Evolutionary conservation across 1,140 invertebrate species (phyloP).

Genomic region (Coelopa frigida): DNA sequence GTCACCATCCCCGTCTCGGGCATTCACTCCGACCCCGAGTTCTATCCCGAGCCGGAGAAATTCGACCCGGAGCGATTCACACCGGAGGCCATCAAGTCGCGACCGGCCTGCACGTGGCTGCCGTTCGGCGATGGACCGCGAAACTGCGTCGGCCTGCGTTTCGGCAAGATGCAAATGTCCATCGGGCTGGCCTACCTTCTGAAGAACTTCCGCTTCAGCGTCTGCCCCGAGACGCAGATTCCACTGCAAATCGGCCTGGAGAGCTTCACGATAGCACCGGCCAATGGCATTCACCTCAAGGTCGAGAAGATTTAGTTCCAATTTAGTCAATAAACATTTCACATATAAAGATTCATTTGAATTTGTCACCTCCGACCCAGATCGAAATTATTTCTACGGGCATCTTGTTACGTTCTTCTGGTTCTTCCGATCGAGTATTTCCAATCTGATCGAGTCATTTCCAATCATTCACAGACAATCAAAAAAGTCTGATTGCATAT

Average conservation of each 20-base stretch:
- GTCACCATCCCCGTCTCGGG: constrained; percentile 52
- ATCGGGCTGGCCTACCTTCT: constrained; percentile 46
- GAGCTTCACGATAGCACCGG: constrained; percentile 14
- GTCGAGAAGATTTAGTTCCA: constrained; percentile 15
- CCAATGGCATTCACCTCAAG: constrained; percentile 22
- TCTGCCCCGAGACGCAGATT: constrained; percentile 19
- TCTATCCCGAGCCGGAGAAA: constrained; percentile 51
- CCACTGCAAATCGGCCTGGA: constrained; percentile 14
- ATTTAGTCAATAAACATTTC: too few relatives aligned
- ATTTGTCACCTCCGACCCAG: too few relatives aligned
- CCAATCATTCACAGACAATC: too few relatives aligned
- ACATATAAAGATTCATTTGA: too few relatives aligned
- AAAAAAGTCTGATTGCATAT: too few relatives aligned
- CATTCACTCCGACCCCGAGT: constrained; percentile 52
- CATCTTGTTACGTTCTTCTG: too few relatives aligned
- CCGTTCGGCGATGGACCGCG: constrained; percentile 65
- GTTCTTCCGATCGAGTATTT: too few relatives aligned
- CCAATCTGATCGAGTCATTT: too few relatives aligned
- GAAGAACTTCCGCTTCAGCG: constrained; percentile 37
- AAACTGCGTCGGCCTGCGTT: constrained; percentile 57
- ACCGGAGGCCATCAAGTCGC: constrained; percentile 40
- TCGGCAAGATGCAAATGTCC: constrained; percentile 49
- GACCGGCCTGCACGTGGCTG: constrained; percentile 51
- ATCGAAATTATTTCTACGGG: too few relatives aligned
- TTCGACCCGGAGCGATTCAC: constrained; percentile 56